Evolutionary conservation across 1,140 invertebrate species (phyloP), one percentile per base, ranked within the genome.

Genomic region (Drosophila yakuba): DNA sequence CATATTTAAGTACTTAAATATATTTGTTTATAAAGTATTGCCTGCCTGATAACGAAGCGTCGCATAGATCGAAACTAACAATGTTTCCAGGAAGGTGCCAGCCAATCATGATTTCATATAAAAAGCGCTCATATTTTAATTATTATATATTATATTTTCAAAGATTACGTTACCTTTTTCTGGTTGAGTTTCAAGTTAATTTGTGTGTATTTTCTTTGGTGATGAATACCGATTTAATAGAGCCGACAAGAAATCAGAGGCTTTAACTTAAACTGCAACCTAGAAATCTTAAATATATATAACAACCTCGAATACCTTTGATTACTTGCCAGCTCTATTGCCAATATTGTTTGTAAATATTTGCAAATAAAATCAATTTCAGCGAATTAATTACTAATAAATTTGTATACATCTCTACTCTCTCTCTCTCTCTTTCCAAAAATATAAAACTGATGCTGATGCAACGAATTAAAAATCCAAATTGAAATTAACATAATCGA

Each of bases 51-150:
- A 45, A 61, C 35, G 68, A 73, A 61, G 56, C 48, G 68, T 60
- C 69, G 69, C 48, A 28, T 61, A 73, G 69, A 61, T 73, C 44
- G 66, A 73, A 52, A 73, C 68, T 73, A 73, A 52, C 35, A 60
- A 73, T 61, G 73, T 67, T 76, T 76, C 14, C 73, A 54, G 47
- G 25, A 64, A 61, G 64, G 72, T 73, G 55, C 55, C 51, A 74
- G 61, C 25, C 71, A 60, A 55, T 74, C 56, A 56, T 80, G 32
- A 58, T 62, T 62, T 84, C 57, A 69, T 35, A 78, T 71, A 51
- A 73, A 76, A 85, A 88, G 82, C 83, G 82, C 82, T 85, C 78
- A 84, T 81, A 72, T 60, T 81, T 76, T 39, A 59, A 35, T 72
- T 55, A 12, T 72, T 55, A 12, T 55, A 36, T 38, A 17, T 38